phyloP scores from a whole-genome alignment of 2,113 vertebrate genomes.

The Piaya cayana region DNA sequence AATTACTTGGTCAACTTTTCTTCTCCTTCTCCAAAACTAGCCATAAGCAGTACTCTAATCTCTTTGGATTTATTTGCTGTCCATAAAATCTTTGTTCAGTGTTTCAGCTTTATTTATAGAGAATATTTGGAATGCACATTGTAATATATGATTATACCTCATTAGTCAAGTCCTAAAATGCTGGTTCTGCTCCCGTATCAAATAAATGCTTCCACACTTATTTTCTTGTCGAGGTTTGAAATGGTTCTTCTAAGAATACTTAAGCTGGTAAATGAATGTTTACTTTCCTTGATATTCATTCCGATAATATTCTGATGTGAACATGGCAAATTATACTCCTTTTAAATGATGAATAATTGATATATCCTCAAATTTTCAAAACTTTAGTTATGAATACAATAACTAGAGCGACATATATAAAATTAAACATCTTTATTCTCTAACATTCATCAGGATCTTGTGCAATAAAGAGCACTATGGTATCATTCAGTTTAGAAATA shows the following conservation, averaged over 20 bases:
- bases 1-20: neutral
- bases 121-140: neutral
- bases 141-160: neutral
- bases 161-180: neutral
- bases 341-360: neutral
- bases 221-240: neutral
- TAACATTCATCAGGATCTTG: neutral
- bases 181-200: neutral
- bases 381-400: neutral
- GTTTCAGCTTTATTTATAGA: neutral
- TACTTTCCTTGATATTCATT: neutral
- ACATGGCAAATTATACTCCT: neutral
- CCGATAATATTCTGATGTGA: neutral
- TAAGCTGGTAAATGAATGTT: neutral
- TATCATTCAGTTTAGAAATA: neutral
- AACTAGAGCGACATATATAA: neutral
- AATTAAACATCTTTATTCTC: neutral
- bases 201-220: neutral
- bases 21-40: neutral
- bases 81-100: neutral
- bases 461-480: neutral
- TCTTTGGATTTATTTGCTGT: neutral
- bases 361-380: neutral
- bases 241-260: neutral
- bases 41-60: neutral